Percentiles rank a stretch among this genome's conserved stretches.
Evolutionary conservation across 2,113 vertebrate genomes (phyloP).

Genomic region (Penelope pileata): DNA sequence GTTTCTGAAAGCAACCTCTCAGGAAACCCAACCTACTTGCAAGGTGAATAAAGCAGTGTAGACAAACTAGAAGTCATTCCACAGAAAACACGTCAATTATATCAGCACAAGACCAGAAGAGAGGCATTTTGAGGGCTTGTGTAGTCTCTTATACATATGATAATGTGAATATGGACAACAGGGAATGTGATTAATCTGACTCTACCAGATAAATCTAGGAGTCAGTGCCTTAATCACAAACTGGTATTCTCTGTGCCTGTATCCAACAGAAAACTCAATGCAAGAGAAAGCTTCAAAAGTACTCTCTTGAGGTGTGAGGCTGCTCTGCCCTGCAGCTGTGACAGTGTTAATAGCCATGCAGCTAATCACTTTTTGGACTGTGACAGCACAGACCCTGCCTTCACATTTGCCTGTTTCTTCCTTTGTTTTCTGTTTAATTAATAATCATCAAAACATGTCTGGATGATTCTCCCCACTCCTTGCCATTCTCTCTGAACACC

Average conservation of each 20-base stretch:
- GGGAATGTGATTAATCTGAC: not conserved
- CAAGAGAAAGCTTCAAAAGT: not conserved
- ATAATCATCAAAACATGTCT: not conserved
- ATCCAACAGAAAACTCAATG: not conserved
- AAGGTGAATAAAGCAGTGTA: not conserved
- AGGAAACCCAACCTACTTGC: not conserved
- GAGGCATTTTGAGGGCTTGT: not conserved
- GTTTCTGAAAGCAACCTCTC: not conserved
- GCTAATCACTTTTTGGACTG: not conserved
- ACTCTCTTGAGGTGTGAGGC: not conserved
- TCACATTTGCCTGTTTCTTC: not conserved
- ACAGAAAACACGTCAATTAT: not conserved
- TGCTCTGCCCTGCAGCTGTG: not conserved
- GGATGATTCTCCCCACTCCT: not conserved
- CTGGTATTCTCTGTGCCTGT: not conserved
- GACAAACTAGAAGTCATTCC: not conserved
- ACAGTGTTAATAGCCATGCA: not conserved
- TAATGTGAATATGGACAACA: not conserved
- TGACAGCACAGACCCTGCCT: not conserved
- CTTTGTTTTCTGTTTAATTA: conserved; percentile 53
- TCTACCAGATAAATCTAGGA: not conserved
- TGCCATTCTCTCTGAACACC: not conserved
- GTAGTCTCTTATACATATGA: accelerated
- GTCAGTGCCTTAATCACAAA: not conserved
- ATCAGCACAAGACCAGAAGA: not conserved